These are phyloP conservation scores for Leptobrachium leishanense DNA, from an alignment of 2,113 vertebrate genomes.

Conservation along the genomic window DNA sequence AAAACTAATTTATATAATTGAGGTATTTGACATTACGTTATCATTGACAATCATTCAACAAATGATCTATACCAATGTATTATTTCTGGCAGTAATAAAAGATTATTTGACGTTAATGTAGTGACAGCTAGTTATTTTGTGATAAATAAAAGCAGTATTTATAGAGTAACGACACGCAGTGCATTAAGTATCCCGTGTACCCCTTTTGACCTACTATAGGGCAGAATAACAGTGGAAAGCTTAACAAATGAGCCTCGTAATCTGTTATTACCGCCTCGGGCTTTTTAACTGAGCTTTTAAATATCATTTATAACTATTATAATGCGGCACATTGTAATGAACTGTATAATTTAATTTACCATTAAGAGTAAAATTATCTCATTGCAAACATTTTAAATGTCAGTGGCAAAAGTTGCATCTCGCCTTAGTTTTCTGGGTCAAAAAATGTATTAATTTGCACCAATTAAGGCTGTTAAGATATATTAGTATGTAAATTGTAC, in stretches of 20 bases:
- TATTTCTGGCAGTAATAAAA: conserved; percentile 11
- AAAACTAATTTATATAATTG: not conserved
- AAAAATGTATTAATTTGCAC: not conserved
- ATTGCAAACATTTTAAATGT: conserved; percentile 32
- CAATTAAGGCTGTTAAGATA: not conserved
- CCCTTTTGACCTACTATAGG: conserved; percentile 27
- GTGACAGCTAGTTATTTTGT: conserved; percentile 21
- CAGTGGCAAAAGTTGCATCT: conserved; percentile 15
- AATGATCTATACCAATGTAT: not conserved
- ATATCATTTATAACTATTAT: conserved; percentile 43
- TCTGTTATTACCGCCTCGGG: conserved; percentile 36
- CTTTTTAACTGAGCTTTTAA: conserved; percentile 40
- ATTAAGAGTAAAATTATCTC: conserved; percentile 34
- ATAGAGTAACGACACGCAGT: not conserved
- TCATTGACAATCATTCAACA: conserved; percentile 3
- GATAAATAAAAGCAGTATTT: conserved; percentile 33
- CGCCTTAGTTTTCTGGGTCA: not conserved
- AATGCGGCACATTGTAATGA: conserved; percentile 30
- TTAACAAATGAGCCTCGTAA: conserved; percentile 32
- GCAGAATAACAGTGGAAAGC: not conserved
- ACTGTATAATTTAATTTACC: conserved; percentile 36
- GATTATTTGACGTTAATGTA: not conserved
- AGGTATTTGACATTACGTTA: not conserved
- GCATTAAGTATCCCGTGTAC: conserved; percentile 24
- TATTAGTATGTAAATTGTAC: not conserved